Percentiles rank a stretch among this genome's conserved stretches.
Conservation (phyloP, 2,113 vertebrate genomes). For the Apistogramma diplotaenia region DNA sequence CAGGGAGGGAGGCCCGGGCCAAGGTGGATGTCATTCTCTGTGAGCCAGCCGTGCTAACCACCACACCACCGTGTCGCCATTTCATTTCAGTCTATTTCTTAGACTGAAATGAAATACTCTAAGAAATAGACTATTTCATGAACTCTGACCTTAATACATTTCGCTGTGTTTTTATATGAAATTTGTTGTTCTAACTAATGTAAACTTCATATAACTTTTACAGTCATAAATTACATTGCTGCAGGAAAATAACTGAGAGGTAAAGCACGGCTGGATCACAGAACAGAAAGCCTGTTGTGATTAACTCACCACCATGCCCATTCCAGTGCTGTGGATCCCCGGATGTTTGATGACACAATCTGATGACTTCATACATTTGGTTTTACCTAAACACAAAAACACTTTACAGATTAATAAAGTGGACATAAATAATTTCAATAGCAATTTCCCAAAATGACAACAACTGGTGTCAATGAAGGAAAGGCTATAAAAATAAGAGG, state of each 20-base stretch:
- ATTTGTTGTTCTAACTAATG: not conserved
- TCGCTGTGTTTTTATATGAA: too few species aligned
- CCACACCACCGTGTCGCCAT: too few species aligned
- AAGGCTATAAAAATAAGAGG: too few species aligned
- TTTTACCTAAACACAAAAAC: slow-evolving; percentile 85
- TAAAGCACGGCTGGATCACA: not conserved
- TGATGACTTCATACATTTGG: slow-evolving; percentile 99
- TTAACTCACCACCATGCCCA: slow-evolving; percentile 96
- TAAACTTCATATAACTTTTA: not conserved
- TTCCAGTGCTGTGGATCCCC: slow-evolving; percentile 91
- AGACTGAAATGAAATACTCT: too few species aligned
- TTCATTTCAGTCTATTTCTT: too few species aligned
- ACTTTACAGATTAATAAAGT: not conserved
- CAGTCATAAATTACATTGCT: not conserved
- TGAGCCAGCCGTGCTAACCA: too few species aligned
- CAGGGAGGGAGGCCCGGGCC: too few species aligned
- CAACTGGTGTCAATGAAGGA: too few species aligned
- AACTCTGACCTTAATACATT: too few species aligned
- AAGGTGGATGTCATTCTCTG: too few species aligned
- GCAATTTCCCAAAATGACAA: not conserved
- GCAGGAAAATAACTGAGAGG: not conserved
- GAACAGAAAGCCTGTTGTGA: not conserved
- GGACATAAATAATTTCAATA: not conserved
- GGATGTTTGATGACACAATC: slow-evolving; percentile 97
- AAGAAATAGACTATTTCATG: too few species aligned